Evolutionary conservation across 2,797 vertebrate genomes (phyloP).

Genomic region (Emydoidea blandingii): DNA sequence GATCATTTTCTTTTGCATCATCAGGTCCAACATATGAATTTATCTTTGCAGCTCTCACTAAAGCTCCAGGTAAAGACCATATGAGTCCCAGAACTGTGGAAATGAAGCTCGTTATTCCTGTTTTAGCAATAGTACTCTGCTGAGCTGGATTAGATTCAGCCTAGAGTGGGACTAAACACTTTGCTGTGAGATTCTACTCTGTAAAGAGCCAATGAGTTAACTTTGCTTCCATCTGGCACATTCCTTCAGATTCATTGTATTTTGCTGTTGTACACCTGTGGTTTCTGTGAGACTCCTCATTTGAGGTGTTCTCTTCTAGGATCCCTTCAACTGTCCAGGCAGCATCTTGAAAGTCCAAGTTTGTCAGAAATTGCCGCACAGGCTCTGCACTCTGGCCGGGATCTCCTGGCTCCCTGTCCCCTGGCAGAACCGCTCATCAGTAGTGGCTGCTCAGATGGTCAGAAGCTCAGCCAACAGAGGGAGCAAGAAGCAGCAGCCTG

Average conservation of each 20-base stretch:
- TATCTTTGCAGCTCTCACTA: background rate
- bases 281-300: background rate
- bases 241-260: background rate
- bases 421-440: background rate
- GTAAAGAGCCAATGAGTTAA: background rate
- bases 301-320: background rate
- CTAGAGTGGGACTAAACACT: background rate
- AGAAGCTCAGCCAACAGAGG: background rate
- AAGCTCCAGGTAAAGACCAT: background rate
- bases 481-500: background rate
- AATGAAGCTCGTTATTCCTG: background rate
- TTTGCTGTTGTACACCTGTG: background rate
- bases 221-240: background rate
- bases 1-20: background rate
- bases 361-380: background rate
- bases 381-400: background rate
- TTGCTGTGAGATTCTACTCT: background rate
- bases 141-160: background rate
- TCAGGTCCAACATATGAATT: background rate
- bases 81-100: too few relatives aligned
- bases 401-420: background rate
- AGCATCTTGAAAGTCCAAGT: background rate
- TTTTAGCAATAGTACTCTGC: background rate
- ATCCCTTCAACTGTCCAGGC: background rate
- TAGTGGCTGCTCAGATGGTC: background rate